phyloP scores from a whole-genome alignment of 2,888 invertebrate genomes.

The Acanthosepion pharaonis region DNA sequence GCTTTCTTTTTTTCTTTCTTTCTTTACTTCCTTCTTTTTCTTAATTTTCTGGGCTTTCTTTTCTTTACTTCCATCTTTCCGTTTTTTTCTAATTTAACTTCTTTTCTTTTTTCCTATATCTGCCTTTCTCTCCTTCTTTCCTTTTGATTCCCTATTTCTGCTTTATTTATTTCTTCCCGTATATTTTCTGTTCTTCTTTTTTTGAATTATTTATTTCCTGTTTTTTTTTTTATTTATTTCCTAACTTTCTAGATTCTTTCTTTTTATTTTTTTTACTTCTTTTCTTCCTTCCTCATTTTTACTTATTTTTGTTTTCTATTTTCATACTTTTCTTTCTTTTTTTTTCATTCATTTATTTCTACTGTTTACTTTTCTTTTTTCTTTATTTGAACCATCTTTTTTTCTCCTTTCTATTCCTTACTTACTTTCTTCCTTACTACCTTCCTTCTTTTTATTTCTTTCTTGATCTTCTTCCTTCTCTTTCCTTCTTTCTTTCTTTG shows the following conservation, averaged over 20 bases:
- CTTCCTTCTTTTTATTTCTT: not conserved
- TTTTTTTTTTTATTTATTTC: not conserved
- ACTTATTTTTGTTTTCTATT: not conserved
- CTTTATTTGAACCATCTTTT: not conserved
- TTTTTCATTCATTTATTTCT: not conserved
- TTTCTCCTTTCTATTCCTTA: not conserved
- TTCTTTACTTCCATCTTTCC: too few relatives aligned
- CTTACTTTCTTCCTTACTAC: not conserved
- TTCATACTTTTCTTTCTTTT: not conserved
- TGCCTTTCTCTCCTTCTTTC: not conserved
- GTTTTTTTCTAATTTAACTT: too few relatives aligned
- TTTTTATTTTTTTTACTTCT: not conserved
- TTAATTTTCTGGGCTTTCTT: too few relatives aligned
- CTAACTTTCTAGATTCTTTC: not conserved
- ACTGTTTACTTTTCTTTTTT: not conserved
- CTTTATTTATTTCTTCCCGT: not conserved
- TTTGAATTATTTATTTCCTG: not conserved
- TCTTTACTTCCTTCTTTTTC: too few relatives aligned
- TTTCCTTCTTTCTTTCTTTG: not conserved
- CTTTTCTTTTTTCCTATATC: too few relatives aligned
- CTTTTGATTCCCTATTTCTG: not conserved
- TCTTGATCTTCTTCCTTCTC: not conserved
- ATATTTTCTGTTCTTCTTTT: not conserved
- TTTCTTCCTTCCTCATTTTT: not conserved
- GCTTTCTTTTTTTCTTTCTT: too few relatives aligned